phyloP scores from a whole-genome alignment of 2,113 vertebrate species.

The Melanerpes aurifrons region DNA sequence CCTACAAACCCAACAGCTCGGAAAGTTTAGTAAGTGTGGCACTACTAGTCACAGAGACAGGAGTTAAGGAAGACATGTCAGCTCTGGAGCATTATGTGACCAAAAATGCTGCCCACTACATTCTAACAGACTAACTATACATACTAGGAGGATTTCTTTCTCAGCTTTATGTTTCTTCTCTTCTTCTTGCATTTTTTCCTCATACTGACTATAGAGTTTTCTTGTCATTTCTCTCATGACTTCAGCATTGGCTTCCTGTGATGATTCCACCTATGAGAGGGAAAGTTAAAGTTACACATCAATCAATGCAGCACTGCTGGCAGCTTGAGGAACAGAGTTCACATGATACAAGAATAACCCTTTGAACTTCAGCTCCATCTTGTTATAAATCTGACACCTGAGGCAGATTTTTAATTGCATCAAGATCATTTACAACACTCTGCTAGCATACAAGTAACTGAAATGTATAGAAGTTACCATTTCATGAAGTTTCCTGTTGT shows the following conservation, averaged over 20 bases:
- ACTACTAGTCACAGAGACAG: background rate
- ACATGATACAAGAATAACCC: background rate
- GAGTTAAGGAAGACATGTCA: background rate
- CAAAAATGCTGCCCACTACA: background rate
- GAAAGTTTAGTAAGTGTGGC: background rate
- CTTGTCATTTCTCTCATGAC: constrained; percentile 87
- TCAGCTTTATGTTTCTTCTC: constrained; percentile 86
- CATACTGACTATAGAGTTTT: constrained; percentile 86
- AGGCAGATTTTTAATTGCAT: background rate
- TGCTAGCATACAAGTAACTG: background rate
- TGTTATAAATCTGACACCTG: background rate
- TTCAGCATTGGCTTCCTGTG: constrained; percentile 84
- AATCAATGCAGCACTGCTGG: background rate
- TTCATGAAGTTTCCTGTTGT: background rate
- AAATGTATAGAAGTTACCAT: background rate
- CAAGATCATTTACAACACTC: background rate
- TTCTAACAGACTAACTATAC: background rate
- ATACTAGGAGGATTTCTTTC: constrained; percentile 88
- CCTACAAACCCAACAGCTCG: background rate
- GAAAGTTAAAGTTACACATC: background rate
- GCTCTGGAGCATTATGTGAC: accelerated
- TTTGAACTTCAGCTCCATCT: background rate
- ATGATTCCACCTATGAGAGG: constrained; percentile 84
- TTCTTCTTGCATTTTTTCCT: constrained; percentile 85
- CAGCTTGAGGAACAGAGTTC: background rate